A percentile compares a stretch with the other conserved stretches of the same genome.
Evolutionary conservation across 2,113 vertebrate species (phyloP).

Genomic region (Hypocryptadius cinnamomeus): DNA sequence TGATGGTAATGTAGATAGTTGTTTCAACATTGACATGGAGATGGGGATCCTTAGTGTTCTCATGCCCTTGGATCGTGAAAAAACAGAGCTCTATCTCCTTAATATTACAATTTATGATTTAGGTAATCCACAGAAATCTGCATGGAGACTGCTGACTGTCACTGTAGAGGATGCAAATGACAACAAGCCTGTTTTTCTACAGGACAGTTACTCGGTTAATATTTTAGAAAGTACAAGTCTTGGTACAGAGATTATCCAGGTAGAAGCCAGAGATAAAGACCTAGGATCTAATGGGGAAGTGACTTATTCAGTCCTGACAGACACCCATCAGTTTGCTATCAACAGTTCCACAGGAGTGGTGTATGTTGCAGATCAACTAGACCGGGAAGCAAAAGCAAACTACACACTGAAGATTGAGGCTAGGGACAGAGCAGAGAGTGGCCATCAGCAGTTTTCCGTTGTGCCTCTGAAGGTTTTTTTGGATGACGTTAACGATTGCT

Average conservation of each 20-base stretch:
- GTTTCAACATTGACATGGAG: constrained; percentile 87
- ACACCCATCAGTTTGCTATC: constrained; percentile 86
- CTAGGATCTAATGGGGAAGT: constrained; percentile 85
- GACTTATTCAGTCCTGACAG: constrained; percentile 85
- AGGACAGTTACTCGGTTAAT: constrained; percentile 80
- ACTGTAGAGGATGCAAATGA: constrained; percentile 90
- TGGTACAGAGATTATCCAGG: constrained; percentile 89
- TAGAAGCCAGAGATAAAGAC: constrained; percentile 93
- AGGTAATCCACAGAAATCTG: constrained; percentile 85
- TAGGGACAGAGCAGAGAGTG: constrained; percentile 82
- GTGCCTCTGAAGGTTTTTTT: constrained; percentile 82
- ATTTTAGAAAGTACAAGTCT: constrained; percentile 90
- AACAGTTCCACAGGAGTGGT: constrained; percentile 88
- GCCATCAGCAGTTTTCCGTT: constrained; percentile 79
- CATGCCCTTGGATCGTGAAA: constrained; percentile 91
- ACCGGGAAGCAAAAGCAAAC: constrained; percentile 81
- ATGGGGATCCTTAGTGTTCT: constrained; percentile 85
- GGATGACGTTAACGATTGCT: constrained; percentile 93
- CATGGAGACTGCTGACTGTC: constrained; percentile 86
- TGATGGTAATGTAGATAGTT: constrained; percentile 87
- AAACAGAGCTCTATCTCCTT: constrained; percentile 85
- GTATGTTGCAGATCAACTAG: constrained; percentile 87
- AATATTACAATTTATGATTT: constrained; percentile 94
- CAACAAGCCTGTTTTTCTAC: constrained; percentile 87
- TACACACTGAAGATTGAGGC: constrained; percentile 92